Conservation (phyloP, 2,888 invertebrate species). For the Synanthedon andrenaeformis region DNA sequence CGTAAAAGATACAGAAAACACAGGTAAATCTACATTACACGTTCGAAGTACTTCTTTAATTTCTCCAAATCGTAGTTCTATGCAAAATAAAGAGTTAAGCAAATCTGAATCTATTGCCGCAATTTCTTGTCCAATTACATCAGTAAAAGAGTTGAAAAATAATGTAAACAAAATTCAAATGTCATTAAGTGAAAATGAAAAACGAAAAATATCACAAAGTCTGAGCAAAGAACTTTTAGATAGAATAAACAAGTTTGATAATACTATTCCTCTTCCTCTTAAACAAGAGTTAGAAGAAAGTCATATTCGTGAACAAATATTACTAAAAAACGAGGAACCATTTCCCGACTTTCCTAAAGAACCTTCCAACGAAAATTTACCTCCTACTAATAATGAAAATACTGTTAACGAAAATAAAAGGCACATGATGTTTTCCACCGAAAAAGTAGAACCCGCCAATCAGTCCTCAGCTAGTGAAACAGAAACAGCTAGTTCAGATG, state of each 20-base stretch:
- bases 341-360: conserved; percentile 1
- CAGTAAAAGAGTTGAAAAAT: conserved; percentile 59
- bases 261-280: conserved; percentile 20
- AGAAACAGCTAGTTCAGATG: conserved; percentile 79
- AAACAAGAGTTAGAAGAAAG: conserved; percentile 73
- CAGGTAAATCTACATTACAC: conserved; percentile 52
- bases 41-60: conserved; percentile 72
- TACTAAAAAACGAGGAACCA: conserved; percentile 12
- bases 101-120: conserved; percentile 72
- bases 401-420: conserved; percentile 57
- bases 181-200: conserved; percentile 75
- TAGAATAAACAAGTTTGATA: conserved; percentile 67
- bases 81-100: conserved; percentile 39
- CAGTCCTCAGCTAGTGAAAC: conserved; percentile 74
- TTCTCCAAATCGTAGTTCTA: conserved; percentile 43
- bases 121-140: conserved; percentile 50
- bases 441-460: conserved; percentile 38
- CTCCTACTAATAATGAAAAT: conserved; percentile 3
- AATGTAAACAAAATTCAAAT: conserved; percentile 63
- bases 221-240: conserved; percentile 80
- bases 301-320: conserved; percentile 64
- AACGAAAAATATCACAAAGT: conserved; percentile 77
- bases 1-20: conserved; percentile 52
- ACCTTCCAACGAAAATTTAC: conserved; percentile 3
- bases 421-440: conserved; percentile 28